Evolutionary conservation across 2,797 vertebrate species (phyloP), one percentile per base, ranked within the genome.

Genomic region (Cottoperca gobio): DNA sequence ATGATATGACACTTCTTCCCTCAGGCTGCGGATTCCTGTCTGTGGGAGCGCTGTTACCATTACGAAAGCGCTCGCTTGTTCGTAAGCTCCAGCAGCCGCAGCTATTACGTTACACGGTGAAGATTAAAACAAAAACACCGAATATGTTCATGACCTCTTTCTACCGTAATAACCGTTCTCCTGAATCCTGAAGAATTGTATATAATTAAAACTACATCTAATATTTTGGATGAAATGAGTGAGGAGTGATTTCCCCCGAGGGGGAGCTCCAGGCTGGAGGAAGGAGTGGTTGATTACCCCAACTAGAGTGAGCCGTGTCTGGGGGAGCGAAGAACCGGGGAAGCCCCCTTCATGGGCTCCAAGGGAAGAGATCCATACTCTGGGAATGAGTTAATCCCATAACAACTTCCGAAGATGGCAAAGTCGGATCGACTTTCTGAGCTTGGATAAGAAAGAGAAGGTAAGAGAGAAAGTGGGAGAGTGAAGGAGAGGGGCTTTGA

Each of bases 351-450:
- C 69, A 75, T 8, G 23, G 68, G 64, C 76, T 88, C 58, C 19
- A 19, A 66, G 82, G 68, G 68, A 80, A 55, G 69, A 79, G 76
- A 81, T 84, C 76, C 86, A 81, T 77, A 88, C 69, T 79, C 76
- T 84, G 84, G 82, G 89, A 92, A 91, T 88, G 81, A 89, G n/a
- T 82, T 91, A 91, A 92, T 91, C 90, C 89, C 70, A 64, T 90
- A 89, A 93, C 89, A 84, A 91, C 84, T 86, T 93, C 88, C 71
- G 45, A 81, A 79, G 82, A 87, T 65, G 90, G 89, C 59, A 45
- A 68, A 69, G 64, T 66, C 5, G 71, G 85, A 88, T 89, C 67
- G 48, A 63, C 71, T 92, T 93, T 88, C 89, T 70, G 26, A 57
- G 80, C 64, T 79, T 1, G 33, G 78, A 76, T 72, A 54, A 73